These are phyloP conservation scores for Oryzias javanicus DNA, from an alignment of 2,113 vertebrate species.

Conservation along the genomic window DNA sequence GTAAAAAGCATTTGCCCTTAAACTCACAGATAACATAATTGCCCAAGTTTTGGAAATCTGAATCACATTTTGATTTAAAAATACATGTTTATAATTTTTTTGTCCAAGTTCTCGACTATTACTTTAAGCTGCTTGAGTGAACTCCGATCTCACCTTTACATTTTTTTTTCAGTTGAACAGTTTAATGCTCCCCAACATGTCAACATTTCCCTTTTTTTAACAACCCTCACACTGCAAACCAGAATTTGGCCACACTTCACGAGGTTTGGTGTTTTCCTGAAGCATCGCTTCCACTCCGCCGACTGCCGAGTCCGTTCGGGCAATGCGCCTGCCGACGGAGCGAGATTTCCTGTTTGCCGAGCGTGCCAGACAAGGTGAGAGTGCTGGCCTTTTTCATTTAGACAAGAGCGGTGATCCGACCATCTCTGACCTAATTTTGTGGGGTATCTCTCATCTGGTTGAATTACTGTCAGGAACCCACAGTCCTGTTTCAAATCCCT, in stretches of 20 bases:
- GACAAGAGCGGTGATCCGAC: constrained; percentile 51
- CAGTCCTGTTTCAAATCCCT: constrained; percentile 30
- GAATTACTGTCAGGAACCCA: constrained; percentile 49
- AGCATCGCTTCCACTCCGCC: constrained; percentile 22
- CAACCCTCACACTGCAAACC: constrained; percentile 25
- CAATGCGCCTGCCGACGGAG: constrained; percentile 8
- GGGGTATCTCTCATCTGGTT: constrained; percentile 51
- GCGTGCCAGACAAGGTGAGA: constrained; percentile 61
- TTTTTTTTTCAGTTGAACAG: constrained; percentile 16
- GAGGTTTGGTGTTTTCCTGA: constrained; percentile 22
- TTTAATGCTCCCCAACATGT: constrained; percentile 31
- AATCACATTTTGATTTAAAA: too few relatives aligned
- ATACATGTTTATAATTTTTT: too few relatives aligned
- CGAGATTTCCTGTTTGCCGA: constrained; percentile 11
- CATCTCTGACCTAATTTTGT: constrained; percentile 64
- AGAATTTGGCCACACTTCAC: constrained; percentile 21
- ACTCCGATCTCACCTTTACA: not conserved
- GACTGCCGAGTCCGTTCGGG: constrained; percentile 25
- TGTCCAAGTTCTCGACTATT: too few relatives aligned
- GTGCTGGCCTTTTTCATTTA: constrained; percentile 48
- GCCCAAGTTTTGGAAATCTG: too few relatives aligned
- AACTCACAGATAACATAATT: too few relatives aligned
- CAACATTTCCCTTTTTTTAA: constrained; percentile 30
- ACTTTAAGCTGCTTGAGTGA: too few relatives aligned
- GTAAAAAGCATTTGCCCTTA: too few relatives aligned